Evolutionary conservation across 2,113 vertebrate genomes (phyloP).

Genomic region (Diphyllodes magnificus): DNA sequence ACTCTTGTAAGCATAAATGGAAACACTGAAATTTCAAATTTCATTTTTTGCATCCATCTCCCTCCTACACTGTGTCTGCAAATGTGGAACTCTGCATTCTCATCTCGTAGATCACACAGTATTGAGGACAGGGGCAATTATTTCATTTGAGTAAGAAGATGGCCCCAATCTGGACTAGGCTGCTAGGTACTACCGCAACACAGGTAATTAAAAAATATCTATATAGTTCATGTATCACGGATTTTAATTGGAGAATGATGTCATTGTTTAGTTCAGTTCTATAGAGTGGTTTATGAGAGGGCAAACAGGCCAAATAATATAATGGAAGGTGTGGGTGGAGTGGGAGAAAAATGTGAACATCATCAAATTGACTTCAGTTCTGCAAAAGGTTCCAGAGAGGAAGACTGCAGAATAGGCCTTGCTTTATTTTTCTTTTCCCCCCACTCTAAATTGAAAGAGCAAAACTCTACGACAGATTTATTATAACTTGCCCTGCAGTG

Average conservation of each 20-base stretch:
- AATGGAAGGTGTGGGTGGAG: not conserved
- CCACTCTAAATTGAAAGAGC: not conserved
- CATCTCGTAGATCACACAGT: not conserved
- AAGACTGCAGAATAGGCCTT: not conserved
- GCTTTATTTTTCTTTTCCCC: not conserved
- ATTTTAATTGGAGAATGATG: conserved; percentile 23
- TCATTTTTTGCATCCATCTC: not conserved
- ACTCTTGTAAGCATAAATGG: not conserved
- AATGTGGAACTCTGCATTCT: not conserved
- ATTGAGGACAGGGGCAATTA: not conserved
- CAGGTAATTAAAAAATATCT: conserved; percentile 17
- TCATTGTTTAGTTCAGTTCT: conserved; percentile 6
- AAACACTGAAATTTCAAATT: not conserved
- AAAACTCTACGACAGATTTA: not conserved
- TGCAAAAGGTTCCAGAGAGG: not conserved
- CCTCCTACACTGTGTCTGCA: not conserved
- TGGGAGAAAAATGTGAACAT: not conserved
- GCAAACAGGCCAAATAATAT: conserved; percentile 14
- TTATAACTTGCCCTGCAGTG: not conserved
- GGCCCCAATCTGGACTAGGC: not conserved
- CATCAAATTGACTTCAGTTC: not conserved
- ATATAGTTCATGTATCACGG: not conserved
- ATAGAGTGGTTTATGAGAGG: not conserved
- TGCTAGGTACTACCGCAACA: not conserved
- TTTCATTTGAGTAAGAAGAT: not conserved